These are phyloP conservation scores for Allobates femoralis DNA, from an alignment of 2,797 vertebrate species.

Conservation along the genomic window DNA sequence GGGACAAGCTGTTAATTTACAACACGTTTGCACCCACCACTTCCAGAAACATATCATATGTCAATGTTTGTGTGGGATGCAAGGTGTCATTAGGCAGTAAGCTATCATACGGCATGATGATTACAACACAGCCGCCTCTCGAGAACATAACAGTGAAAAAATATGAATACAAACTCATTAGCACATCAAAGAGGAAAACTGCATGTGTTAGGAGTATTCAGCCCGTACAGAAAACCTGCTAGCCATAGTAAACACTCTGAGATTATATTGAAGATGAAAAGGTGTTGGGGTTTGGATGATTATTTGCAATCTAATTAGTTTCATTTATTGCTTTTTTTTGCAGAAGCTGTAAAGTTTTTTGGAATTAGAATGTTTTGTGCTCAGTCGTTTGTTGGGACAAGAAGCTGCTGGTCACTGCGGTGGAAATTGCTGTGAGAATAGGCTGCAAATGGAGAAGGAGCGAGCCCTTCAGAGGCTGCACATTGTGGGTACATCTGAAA, in stretches of 20 bases:
- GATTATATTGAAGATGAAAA: background rate
- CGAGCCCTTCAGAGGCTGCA: too few relatives aligned
- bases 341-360: background rate
- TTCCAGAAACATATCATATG: background rate
- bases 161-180: constrained; percentile 1
- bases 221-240: background rate
- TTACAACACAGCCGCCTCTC: background rate
- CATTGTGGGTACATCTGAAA: too few relatives aligned
- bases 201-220: background rate
- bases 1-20: background rate
- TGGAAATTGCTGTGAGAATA: too few relatives aligned
- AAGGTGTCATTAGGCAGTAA: background rate
- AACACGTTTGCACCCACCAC: background rate
- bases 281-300: background rate
- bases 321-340: background rate
- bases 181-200: background rate
- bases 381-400: background rate
- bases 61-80: background rate
- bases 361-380: background rate
- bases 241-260: background rate
- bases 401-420: too few relatives aligned
- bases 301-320: background rate
- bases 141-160: background rate
- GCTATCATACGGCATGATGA: background rate
- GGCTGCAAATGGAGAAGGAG: too few relatives aligned